phyloP scores from a whole-genome alignment of 2,888 invertebrate genomes.

The Drosophila neotestacea region DNA sequence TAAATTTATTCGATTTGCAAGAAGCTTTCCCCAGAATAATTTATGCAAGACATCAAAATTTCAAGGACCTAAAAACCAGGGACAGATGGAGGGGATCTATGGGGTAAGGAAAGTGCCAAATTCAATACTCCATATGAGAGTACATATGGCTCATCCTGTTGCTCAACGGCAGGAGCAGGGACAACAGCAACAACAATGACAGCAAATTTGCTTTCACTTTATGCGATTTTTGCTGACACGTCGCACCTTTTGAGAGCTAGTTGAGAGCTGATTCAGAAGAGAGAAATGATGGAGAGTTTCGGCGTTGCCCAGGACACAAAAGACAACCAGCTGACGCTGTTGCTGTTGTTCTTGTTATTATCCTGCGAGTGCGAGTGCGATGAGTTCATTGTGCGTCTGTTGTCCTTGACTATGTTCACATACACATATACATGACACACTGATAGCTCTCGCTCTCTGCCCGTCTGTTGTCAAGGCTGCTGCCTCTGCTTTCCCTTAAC shows the following conservation, averaged over 20 bases:
- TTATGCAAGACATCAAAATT: slow-evolving; percentile 72
- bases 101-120: slow-evolving; percentile 41
- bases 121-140: slow-evolving; percentile 20
- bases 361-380: slow-evolving; percentile 46
- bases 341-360: slow-evolving; percentile 36
- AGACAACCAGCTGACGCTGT: slow-evolving; percentile 28
- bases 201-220: slow-evolving; percentile 69
- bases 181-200: slow-evolving; percentile 50
- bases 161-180: slow-evolving; percentile 33
- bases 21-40: slow-evolving; percentile 57
- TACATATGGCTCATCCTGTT: slow-evolving; percentile 42
- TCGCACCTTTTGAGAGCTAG: slow-evolving; percentile 64
- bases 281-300: slow-evolving; percentile 12
- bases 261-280: background rate
- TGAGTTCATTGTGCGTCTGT: slow-evolving; percentile 75
- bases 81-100: background rate
- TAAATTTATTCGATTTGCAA: slow-evolving; percentile 75
- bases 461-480: slow-evolving; percentile 45
- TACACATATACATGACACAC: slow-evolving; percentile 15
- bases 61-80: slow-evolving; percentile 46
- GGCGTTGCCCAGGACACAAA: slow-evolving; percentile 48
- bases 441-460: slow-evolving; percentile 13
- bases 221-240: slow-evolving; percentile 75
- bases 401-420: slow-evolving; percentile 52
- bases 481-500: slow-evolving; percentile 9